A percentile compares a stretch with the other conserved stretches of the same genome.
Evolutionary conservation across 2,888 invertebrate species (phyloP).

Genomic region (Julus scandinavius): DNA sequence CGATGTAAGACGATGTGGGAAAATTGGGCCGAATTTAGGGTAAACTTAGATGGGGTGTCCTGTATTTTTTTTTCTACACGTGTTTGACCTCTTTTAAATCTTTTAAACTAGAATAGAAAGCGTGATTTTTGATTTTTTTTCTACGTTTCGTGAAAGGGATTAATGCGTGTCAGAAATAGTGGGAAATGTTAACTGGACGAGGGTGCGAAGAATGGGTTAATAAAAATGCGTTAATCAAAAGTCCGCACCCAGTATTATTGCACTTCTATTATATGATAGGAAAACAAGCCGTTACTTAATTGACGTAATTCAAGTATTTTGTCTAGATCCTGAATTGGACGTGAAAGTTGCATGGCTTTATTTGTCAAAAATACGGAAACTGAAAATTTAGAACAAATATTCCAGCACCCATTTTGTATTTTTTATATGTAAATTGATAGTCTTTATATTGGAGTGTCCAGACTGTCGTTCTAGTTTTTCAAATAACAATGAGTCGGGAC

Average conservation of each 20-base stretch:
- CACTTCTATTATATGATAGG: not conserved
- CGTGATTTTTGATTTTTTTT: not conserved
- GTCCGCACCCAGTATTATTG: not conserved
- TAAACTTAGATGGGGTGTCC: conserved; percentile 1
- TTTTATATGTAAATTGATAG: not conserved
- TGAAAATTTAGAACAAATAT: no score
- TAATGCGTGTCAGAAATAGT: conserved; percentile 23
- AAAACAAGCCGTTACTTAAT: not conserved
- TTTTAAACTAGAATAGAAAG: conserved; percentile 3
- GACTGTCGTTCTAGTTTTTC: not conserved
- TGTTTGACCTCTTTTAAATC: not conserved
- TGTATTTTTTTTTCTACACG: conserved; percentile 19
- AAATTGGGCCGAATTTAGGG: not conserved
- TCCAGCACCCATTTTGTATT: not conserved
- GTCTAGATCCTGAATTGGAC: not conserved
- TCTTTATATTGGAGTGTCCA: not conserved
- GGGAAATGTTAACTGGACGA: not conserved
- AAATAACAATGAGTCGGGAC: conserved; percentile 10
- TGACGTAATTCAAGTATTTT: not conserved
- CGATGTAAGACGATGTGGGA: not conserved
- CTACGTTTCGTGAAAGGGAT: not conserved
- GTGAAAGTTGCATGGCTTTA: no score
- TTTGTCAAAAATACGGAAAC: no score
- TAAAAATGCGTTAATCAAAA: not conserved
- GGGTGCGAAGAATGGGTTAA: not conserved